Percentiles rank a stretch among this genome's conserved stretches.
Evolutionary conservation across 2,888 invertebrate genomes (phyloP).

Genomic region (Agriopis marginaria): DNA sequence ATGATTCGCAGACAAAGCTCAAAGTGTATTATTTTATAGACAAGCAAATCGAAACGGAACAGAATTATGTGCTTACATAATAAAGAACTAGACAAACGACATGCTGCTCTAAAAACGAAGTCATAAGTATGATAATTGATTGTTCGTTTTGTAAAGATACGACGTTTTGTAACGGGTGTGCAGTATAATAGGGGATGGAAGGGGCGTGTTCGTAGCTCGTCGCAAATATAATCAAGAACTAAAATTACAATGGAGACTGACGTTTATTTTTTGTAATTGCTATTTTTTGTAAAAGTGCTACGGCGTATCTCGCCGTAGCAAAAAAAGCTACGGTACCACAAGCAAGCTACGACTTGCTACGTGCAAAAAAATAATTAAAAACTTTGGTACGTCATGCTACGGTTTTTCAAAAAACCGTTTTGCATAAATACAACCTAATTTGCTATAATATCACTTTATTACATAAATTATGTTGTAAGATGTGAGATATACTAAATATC

Average conservation of each 20-base stretch:
- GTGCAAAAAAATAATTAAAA: background rate
- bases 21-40: conserved; percentile 86
- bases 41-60: conserved; percentile 77
- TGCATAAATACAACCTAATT: too few relatives aligned
- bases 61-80: conserved; percentile 66
- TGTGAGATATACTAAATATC: too few relatives aligned
- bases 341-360: background rate
- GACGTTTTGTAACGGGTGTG: conserved; percentile 54
- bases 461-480: too few relatives aligned
- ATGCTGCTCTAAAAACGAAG: conserved; percentile 29
- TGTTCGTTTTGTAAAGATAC: conserved; percentile 50
- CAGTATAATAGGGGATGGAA: conserved; percentile 83
- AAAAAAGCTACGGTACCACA: background rate
- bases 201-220: conserved; percentile 81
- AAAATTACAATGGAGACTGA: conserved; percentile 54
- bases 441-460: too few relatives aligned
- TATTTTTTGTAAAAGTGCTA: conserved; percentile 12
- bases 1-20: conserved; percentile 81
- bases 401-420: too few relatives aligned
- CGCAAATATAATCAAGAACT: conserved; percentile 85
- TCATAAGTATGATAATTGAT: conserved; percentile 49
- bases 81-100: conserved; percentile 33
- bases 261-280: conserved; percentile 14
- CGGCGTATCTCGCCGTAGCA: conserved; percentile 20
- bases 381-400: background rate